Percentiles rank a stretch among this genome's conserved stretches.
Evolutionary conservation across 2,888 invertebrate species (phyloP).

Genomic region (Patella caerulea): DNA sequence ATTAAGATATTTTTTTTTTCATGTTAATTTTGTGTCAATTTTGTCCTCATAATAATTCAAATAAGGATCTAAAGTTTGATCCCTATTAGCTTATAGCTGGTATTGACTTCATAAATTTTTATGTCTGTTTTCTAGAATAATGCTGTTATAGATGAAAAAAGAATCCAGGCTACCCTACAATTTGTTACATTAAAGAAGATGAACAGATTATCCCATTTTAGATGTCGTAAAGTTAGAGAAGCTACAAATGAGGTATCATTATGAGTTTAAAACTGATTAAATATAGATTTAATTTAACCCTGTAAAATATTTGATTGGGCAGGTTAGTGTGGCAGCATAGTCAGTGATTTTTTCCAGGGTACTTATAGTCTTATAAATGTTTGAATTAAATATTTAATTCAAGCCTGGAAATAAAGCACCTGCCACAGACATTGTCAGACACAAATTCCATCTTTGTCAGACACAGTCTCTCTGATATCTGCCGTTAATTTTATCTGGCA

Average conservation of each 20-base stretch:
- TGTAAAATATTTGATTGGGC: no score
- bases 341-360: no score
- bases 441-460: no score
- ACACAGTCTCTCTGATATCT: no score
- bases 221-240: constrained; percentile 87
- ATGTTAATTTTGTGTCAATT: background rate
- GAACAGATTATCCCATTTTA: constrained; percentile 90
- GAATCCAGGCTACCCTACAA: constrained; percentile 82
- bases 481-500: no score
- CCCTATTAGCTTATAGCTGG: background rate
- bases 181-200: constrained; percentile 89
- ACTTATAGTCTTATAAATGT: no score
- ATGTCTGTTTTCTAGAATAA: constrained; percentile 35
- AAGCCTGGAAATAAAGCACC: no score
- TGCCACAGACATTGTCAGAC: no score
- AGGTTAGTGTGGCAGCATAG: no score
- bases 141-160: constrained; percentile 78
- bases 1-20: background rate
- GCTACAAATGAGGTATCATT: constrained; percentile 77
- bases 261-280: no score
- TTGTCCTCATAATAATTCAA: background rate
- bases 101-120: background rate
- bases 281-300: no score
- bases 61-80: background rate
- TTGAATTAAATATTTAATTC: no score